These are phyloP conservation scores for Apostichopus parvimensis DNA, from an alignment of 35 echinoderm and acorn worm genomes.

Conservation along the genomic window DNA sequence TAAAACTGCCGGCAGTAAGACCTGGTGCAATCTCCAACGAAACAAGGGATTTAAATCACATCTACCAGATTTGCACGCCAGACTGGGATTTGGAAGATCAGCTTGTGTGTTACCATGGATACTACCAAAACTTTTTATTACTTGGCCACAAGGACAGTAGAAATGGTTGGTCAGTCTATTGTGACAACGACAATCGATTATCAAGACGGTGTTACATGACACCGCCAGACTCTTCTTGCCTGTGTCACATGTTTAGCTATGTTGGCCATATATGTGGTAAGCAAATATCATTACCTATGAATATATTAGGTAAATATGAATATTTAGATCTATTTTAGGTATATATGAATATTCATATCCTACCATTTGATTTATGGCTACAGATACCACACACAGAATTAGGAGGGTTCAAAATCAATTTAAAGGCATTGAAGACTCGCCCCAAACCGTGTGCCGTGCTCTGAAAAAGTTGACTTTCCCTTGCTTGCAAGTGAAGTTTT, in stretches of 20 bases:
- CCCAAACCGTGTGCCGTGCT: too few relatives aligned
- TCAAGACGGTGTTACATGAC: neutral
- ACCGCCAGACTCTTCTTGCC: neutral
- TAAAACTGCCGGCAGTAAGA: neutral
- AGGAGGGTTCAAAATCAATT: too few relatives aligned
- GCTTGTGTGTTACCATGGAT: constrained; percentile 1
- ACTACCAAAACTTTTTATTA: neutral
- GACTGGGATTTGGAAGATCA: constrained; percentile 1
- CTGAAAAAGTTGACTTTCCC: too few relatives aligned
- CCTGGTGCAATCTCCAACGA: neutral
- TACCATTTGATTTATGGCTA: too few relatives aligned
- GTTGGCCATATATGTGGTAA: constrained; percentile 40
- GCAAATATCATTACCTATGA: neutral
- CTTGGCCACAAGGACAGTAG: neutral
- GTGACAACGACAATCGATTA: neutral
- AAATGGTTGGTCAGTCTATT: constrained; percentile 27
- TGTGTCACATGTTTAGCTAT: neutral
- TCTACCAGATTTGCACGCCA: constrained; percentile 22
- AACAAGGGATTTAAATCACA: neutral
- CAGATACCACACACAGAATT: too few relatives aligned
- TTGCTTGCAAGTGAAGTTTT: too few relatives aligned
- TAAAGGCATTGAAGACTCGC: too few relatives aligned
- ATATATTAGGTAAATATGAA: too few relatives aligned
- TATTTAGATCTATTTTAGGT: too few relatives aligned
- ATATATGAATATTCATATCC: too few relatives aligned